Base-by-base conservation (phyloP, 1,140 invertebrate genomes). In the Panagrolaimus sp. region DNA sequence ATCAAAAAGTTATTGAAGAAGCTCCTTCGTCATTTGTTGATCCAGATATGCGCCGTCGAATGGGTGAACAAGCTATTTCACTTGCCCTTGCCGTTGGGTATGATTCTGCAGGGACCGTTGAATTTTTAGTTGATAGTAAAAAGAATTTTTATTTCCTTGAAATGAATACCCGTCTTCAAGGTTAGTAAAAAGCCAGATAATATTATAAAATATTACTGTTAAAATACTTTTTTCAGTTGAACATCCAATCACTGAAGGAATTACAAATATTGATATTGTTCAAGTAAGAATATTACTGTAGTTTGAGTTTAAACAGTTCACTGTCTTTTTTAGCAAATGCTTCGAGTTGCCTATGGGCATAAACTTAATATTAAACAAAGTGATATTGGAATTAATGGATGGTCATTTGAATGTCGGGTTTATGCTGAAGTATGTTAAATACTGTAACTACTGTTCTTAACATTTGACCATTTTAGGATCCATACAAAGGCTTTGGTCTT, bases 1-100 rank as follows among this genome's bases (percentile, higher is more conserved):
- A 90, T 80, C 89, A 90, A 83, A 90, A 90, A 83, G 89, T 90
- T 10, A 89, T 90, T 65, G 90, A 90, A 85, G 89, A 90, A 84
- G 89, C 89, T 12, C 89, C 89, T 44, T 87, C 85, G 85, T 85
- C 84, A 14, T 89, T 89, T 84, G 76, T 90, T 24, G 87, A 89
- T 80, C 80, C 84, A 15, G 84, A 83, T 12, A 87, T 87, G n/a
- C 81, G 89, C 48, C 80, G 83, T 73, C 84, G 84, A 4, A 90
- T 90, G 88, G 88, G 88, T 6, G 85, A 88, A 74, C 88, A 89
- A 78, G 74, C 89, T 5, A 85, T 88, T 10, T 72, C 84, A 8
- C 76, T 90, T 5, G 88, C 88, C 28, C 86, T 87, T 73, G 85
- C 87, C 73, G 87, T 90, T 45, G 87, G 86, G 3, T 91, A 91